These are phyloP conservation scores for Acrocera orbiculus DNA, from an alignment of 2,888 invertebrate species.

Conservation along the genomic window DNA sequence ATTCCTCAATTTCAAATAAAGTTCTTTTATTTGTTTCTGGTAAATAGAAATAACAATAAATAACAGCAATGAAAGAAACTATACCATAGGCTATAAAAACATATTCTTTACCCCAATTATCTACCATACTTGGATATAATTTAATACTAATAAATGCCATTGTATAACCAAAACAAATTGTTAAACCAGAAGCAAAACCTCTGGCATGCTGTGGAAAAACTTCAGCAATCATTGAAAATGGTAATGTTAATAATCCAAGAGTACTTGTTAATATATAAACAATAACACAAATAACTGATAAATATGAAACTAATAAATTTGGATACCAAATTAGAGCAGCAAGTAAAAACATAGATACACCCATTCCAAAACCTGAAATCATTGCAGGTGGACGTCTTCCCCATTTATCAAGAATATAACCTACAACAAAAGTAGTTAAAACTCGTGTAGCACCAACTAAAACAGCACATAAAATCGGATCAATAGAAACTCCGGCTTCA, in stretches of 20 bases:
- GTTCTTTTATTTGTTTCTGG: slow-evolving; percentile 55
- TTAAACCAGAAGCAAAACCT: slow-evolving; percentile 48
- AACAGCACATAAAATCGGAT: slow-evolving; percentile 48
- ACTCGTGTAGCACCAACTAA: slow-evolving; percentile 45
- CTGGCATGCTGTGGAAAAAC: slow-evolving; percentile 44
- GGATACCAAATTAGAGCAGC: slow-evolving; percentile 32
- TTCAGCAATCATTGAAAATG: slow-evolving; percentile 61
- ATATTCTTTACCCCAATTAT: slow-evolving; percentile 37
- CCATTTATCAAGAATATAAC: slow-evolving; percentile 41
- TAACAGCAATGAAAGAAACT: slow-evolving; percentile 39
- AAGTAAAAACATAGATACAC: slow-evolving; percentile 39
- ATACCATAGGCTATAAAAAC: slow-evolving; percentile 45
- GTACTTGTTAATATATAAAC: slow-evolving; percentile 33
- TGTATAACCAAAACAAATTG: slow-evolving; percentile 44
- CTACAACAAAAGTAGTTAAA: slow-evolving; percentile 42
- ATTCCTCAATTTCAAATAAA: slow-evolving; percentile 47
- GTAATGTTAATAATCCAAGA: slow-evolving; percentile 39
- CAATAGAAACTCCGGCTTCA: slow-evolving; percentile 40
- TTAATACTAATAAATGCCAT: slow-evolving; percentile 50
- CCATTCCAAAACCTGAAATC: slow-evolving; percentile 44
- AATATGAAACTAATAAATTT: slow-evolving; percentile 18
- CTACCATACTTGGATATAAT: slow-evolving; percentile 43
- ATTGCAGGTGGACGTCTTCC: slow-evolving; percentile 47
- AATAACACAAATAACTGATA: slow-evolving; percentile 22
- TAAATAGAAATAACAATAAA: slow-evolving; percentile 39